phyloP scores from a whole-genome alignment of 1,140 invertebrate species.

The Drosophila bocki region DNA sequence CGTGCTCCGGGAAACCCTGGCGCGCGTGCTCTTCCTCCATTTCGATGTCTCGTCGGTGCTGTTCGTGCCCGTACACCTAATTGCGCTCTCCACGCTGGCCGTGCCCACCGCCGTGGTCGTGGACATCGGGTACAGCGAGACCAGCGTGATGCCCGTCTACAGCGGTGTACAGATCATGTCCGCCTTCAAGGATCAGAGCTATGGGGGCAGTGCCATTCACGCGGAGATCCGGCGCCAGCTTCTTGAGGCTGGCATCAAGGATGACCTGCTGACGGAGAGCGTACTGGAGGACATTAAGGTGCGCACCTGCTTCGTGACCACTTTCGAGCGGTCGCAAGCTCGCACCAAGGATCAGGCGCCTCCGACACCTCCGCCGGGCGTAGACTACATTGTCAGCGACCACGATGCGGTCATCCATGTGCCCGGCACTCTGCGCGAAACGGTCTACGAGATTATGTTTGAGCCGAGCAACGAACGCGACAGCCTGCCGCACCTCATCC shows the following conservation, averaged over 20 bases:
- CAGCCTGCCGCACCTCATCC: slow-evolving; percentile 93
- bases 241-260: slow-evolving; percentile 84
- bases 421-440: slow-evolving; percentile 91
- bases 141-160: slow-evolving; percentile 92
- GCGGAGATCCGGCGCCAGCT: slow-evolving; percentile 85
- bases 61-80: slow-evolving; percentile 92
- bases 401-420: slow-evolving; percentile 88
- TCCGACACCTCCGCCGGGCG: slow-evolving; percentile 86
- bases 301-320: slow-evolving; percentile 93
- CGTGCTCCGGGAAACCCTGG: slow-evolving; percentile 93
- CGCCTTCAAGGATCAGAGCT: slow-evolving; percentile 91
- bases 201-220: slow-evolving; percentile 90
- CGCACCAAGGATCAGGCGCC: slow-evolving; percentile 86
- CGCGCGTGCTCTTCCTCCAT: slow-evolving; percentile 95
- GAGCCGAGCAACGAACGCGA: slow-evolving; percentile 93
- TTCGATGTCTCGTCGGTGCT: slow-evolving; percentile 93
- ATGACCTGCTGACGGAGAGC: slow-evolving; percentile 86
- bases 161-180: slow-evolving; percentile 93
- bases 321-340: slow-evolving; percentile 88
- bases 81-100: slow-evolving; percentile 91
- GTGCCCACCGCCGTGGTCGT: slow-evolving; percentile 92
- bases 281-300: slow-evolving; percentile 91
- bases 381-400: slow-evolving; percentile 90
- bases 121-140: slow-evolving; percentile 94
- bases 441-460: slow-evolving; percentile 93